Percentiles rank a stretch among this genome's conserved stretches.
Conservation (phyloP, 2,113 vertebrate genomes). For the Emydocephalus ijimae region DNA sequence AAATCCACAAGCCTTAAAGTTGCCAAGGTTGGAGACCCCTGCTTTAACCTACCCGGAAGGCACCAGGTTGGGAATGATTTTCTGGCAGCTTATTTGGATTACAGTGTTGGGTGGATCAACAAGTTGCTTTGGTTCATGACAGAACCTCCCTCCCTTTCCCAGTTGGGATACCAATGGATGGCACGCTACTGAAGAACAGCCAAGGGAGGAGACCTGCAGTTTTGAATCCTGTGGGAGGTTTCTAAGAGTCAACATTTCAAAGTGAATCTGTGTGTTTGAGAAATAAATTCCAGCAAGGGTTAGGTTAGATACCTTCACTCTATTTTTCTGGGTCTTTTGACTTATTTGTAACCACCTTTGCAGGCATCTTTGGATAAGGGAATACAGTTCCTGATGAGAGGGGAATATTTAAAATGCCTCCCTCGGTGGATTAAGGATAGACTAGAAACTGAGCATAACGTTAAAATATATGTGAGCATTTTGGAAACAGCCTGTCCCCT, state of each 20-base stretch:
- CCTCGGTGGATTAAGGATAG: not conserved
- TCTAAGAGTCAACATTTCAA: not conserved
- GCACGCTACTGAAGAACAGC: not conserved
- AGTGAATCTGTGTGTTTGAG: not conserved
- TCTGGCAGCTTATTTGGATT: not conserved
- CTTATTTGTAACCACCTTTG: not conserved
- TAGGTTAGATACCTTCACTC: not conserved
- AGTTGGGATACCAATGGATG: not conserved
- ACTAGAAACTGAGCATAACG: slow-evolving; percentile 10
- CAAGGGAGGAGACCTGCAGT: too few species aligned
- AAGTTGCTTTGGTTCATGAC: not conserved
- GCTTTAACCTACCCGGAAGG: not conserved
- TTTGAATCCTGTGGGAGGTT: not conserved
- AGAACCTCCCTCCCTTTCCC: not conserved
- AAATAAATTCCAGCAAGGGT: not conserved
- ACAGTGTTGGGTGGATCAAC: not conserved
- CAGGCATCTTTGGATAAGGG: too few species aligned
- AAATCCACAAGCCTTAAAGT: too few species aligned
- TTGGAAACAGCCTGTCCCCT: slow-evolving; percentile 56
- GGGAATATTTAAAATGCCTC: slow-evolving; percentile 27
- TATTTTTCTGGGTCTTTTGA: not conserved
- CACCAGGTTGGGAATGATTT: not conserved
- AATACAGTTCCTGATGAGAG: slow-evolving; percentile 21
- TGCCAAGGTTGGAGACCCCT: too few species aligned
- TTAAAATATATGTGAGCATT: slow-evolving; percentile 48